Evolutionary conservation across 2,888 invertebrate genomes (phyloP), one percentile per base, ranked within the genome.

Genomic region (Alloscopus bannaensis): DNA sequence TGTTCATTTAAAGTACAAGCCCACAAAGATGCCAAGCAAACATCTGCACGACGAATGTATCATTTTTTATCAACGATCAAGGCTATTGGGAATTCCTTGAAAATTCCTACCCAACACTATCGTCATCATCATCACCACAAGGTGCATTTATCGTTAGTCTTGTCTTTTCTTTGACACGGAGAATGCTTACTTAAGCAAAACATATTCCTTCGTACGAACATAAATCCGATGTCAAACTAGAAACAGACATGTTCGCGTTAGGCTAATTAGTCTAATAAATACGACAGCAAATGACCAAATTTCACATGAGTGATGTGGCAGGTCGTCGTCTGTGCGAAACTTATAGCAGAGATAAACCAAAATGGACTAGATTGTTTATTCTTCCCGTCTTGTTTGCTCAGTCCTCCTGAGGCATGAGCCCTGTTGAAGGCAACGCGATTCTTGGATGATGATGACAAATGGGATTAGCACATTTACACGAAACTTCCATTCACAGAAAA

Each of bases 391-490:
- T 36, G 31, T 60, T 60, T 26, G 18, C n/a, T 20, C 18, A 20
- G 22, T 29, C 31, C 50, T 59, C 47, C 47, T 20, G 42, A 45
- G 64, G 64, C 52, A 50, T 6, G n/a, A 18, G 13, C 36, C 8
- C 47, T 42, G 40, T 29, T 42, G 55, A 55, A 57, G 22, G 47
- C 55, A 69, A 45, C 45, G 77, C 18, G 47, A 55, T 60, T 78
- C 60, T 57, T 68, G 31, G 57, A 65, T 68, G 68, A 42, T 42
- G 59, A 75, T 68, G 80, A 73, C 73, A 80, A 80, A 80, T 80
- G 80, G 80, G 80, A 73, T 64, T 80, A 55, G 73, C 73, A 52
- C 60, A 26, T 79, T 72, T 72, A 78, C 79, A 68, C 42, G 68
- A 66, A 68, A 73, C 68, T 40, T 59, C 52, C 52, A 73, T 68